These are phyloP conservation scores for Temnothorax ravouxi DNA, from an alignment of 2,888 invertebrate species.

Conservation along the genomic window DNA sequence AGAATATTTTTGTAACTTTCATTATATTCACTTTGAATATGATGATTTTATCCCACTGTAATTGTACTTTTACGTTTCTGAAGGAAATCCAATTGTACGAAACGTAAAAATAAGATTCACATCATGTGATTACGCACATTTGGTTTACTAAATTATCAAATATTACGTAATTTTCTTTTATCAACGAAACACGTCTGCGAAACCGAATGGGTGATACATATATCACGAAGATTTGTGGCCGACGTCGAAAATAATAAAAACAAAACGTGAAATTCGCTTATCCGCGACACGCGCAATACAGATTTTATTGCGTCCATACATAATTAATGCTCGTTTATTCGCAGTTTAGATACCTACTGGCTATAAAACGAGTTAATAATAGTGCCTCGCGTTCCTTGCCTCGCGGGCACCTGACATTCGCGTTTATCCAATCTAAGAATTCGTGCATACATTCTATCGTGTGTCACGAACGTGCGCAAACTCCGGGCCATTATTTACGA, in stretches of 20 bases:
- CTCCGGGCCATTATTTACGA: conserved; percentile 49
- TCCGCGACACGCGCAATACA: background rate
- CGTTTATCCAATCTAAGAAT: conserved; percentile 58
- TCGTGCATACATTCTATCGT: conserved; percentile 55
- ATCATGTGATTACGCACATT: background rate
- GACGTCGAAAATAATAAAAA: conserved; percentile 28
- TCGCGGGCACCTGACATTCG: conserved; percentile 48
- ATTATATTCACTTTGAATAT: background rate
- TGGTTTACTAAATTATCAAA: background rate
- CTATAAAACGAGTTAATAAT: conserved; percentile 55
- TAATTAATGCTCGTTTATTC: conserved; percentile 54
- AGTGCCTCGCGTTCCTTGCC: conserved; percentile 34
- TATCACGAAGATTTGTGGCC: conserved; percentile 13
- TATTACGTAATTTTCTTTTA: background rate
- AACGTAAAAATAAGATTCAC: background rate
- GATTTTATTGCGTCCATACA: conserved; percentile 35
- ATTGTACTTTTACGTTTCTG: background rate
- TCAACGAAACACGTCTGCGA: background rate
- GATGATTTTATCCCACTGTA: background rate
- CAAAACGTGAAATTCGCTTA: conserved; percentile 14
- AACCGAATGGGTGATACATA: background rate
- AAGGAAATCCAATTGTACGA: background rate
- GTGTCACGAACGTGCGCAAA: conserved; percentile 56
- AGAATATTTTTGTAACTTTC: background rate
- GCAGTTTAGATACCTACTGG: conserved; percentile 43